phyloP scores from a whole-genome alignment of 2,888 invertebrate species.

The Aricia artaxerxes region DNA sequence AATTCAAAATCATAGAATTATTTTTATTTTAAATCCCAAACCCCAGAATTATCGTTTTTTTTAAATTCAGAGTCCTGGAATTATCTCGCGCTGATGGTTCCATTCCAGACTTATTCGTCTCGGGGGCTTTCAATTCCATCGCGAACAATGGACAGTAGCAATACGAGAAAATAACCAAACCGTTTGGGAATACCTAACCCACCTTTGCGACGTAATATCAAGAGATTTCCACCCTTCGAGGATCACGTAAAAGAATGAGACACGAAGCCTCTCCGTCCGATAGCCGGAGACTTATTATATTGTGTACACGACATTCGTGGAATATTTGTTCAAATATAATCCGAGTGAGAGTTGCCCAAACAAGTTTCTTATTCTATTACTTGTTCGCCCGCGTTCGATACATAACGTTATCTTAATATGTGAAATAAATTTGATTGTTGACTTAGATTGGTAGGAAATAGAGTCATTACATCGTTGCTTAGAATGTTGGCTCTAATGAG shows the following conservation, averaged over 20 bases:
- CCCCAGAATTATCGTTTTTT: neutral
- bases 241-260: constrained; percentile 71
- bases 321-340: constrained; percentile 80
- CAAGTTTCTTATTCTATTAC: constrained; percentile 71
- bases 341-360: constrained; percentile 70
- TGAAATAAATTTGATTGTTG: constrained; percentile 1
- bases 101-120: constrained; percentile 16
- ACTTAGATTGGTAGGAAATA: neutral
- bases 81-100: neutral
- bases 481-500: neutral
- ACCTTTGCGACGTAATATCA: constrained; percentile 71
- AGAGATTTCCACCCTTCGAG: constrained; percentile 70
- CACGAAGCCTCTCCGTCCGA: constrained; percentile 71
- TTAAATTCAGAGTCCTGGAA: neutral
- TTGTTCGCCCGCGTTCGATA: constrained; percentile 50
- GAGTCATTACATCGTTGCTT: neutral
- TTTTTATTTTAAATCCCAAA: neutral
- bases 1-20: no score
- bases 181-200: constrained; percentile 64
- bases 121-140: constrained; percentile 25
- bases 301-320: constrained; percentile 71
- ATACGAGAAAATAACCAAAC: constrained; percentile 66
- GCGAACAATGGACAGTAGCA: constrained; percentile 36
- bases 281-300: constrained; percentile 77
- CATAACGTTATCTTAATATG: constrained; percentile 46